Percentiles rank a stretch among this genome's conserved stretches.
phyloP scores from a whole-genome alignment of 2,113 vertebrate species.

The Paratilapia polleni region DNA sequence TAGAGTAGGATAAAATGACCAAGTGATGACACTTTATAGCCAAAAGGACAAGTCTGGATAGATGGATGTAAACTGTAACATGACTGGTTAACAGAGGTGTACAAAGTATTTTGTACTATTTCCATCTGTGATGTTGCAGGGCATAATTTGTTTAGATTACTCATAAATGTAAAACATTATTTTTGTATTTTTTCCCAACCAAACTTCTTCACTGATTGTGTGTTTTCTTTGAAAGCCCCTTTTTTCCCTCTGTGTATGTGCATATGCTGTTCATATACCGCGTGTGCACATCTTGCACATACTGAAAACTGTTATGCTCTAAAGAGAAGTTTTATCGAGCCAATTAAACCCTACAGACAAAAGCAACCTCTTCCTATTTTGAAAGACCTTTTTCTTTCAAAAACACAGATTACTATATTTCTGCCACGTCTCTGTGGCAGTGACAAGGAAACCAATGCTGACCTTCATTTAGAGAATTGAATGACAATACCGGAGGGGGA shows the following conservation, averaged over 20 bases:
- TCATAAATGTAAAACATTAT: neutral
- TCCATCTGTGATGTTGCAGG: neutral
- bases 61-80: no score
- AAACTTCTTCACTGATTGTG: neutral
- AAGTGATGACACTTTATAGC: no score
- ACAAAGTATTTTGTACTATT: neutral
- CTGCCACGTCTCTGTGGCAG: conserved; percentile 72
- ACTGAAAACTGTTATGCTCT: conserved; percentile 1
- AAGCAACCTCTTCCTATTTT: conserved; percentile 53
- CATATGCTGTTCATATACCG: neutral
- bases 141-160: neutral
- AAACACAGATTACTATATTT: conserved; percentile 63
- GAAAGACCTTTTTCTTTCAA: conserved; percentile 55
- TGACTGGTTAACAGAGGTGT: neutral
- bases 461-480: conserved; percentile 93
- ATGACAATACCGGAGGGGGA: conserved; percentile 87
- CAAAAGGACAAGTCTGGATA: no score
- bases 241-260: neutral
- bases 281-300: neutral
- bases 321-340: conserved; percentile 51
- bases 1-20: no score
- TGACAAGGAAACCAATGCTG: conserved; percentile 86
- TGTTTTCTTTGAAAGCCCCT: neutral
- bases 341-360: conserved; percentile 69
- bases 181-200: neutral